Conservation (phyloP, 2,888 invertebrate species). For the Torymus texanus region DNA sequence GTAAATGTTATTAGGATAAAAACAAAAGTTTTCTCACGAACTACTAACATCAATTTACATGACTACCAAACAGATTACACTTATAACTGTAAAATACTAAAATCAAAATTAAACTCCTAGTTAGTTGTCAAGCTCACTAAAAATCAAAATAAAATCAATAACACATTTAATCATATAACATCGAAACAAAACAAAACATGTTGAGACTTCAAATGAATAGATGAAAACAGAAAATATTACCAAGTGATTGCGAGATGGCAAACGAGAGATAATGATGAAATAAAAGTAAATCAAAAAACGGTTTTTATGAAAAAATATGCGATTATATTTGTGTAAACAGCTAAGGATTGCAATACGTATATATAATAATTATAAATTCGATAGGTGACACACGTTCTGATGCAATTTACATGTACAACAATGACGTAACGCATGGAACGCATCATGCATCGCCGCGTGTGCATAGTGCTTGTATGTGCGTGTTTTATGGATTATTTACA, state of each 20-base stretch:
- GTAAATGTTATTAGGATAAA: background rate
- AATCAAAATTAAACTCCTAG: background rate
- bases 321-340: constrained; percentile 48
- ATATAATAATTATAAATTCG: constrained; percentile 40
- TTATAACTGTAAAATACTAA: too few relatives aligned
- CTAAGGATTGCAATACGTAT: constrained; percentile 37
- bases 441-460: constrained; percentile 2
- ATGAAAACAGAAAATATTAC: background rate
- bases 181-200: background rate
- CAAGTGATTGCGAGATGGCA: background rate
- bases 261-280: constrained; percentile 11
- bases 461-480: constrained; percentile 5
- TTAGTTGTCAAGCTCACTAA: constrained; percentile 18
- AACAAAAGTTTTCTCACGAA: background rate
- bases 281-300: constrained; percentile 13
- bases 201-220: background rate
- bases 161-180: constrained; percentile 1
- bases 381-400: constrained; percentile 16
- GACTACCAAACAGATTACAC: constrained; percentile 7
- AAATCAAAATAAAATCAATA: background rate
- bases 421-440: too few relatives aligned
- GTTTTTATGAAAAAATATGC: constrained; percentile 49
- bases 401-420: constrained; percentile 4
- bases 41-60: constrained; percentile 26
- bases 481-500: constrained; percentile 8